Evolutionary conservation across 2,113 vertebrate genomes (phyloP).

Genomic region (Spheniscus mendiculus): DNA sequence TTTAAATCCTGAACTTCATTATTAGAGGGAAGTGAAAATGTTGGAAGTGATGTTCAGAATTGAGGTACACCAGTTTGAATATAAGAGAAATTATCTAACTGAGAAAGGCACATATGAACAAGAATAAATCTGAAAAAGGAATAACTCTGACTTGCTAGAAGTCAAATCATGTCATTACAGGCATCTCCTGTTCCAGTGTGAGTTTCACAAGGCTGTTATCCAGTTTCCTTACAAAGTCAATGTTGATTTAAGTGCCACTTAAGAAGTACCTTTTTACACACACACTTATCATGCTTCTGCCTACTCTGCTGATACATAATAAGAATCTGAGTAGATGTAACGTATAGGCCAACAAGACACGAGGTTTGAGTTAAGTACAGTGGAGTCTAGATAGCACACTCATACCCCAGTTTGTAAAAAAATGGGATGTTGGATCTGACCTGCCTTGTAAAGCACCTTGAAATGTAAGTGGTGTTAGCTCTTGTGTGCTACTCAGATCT

Average conservation of each 20-base stretch:
- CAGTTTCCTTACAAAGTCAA: not conserved
- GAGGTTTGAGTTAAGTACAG: not conserved
- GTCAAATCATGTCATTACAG: not conserved
- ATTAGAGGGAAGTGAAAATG: not conserved
- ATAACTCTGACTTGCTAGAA: not conserved
- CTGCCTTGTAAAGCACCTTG: not conserved
- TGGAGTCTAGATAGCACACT: not conserved
- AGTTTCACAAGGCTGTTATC: not conserved
- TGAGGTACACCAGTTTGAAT: not conserved
- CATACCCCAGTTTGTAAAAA: not conserved
- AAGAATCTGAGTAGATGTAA: not conserved
- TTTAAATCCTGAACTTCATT: not conserved
- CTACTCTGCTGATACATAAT: not conserved
- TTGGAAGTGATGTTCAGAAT: not conserved
- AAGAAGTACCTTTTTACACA: not conserved
- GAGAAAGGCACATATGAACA: not conserved
- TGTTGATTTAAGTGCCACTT: not conserved
- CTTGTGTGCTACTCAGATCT: not conserved
- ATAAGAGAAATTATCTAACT: not conserved
- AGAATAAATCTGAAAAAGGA: not conserved
- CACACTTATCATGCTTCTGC: not conserved
- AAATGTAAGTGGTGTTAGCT: not conserved
- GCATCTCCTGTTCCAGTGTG: not conserved
- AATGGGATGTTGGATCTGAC: not conserved
- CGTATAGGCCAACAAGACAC: not conserved